These are phyloP conservation scores for Parotocinclus haroldoi DNA, from an alignment of 2,797 vertebrate species.

Conservation along the genomic window DNA sequence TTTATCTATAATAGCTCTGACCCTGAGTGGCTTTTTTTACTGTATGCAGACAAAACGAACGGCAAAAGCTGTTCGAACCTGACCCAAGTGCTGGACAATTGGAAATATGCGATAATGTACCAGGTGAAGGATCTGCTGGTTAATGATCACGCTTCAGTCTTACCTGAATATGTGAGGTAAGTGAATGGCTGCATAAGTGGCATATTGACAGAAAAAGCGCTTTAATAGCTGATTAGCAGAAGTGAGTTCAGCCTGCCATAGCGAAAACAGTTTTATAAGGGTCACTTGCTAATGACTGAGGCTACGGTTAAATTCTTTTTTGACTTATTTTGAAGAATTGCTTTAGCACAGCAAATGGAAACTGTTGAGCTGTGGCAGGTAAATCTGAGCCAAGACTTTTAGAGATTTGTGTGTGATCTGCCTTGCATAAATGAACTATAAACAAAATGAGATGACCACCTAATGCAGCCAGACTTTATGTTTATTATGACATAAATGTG, in stretches of 20 bases:
- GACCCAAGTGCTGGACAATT: conserved; percentile 85
- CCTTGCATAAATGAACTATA: neutral
- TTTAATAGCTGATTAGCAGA: no score
- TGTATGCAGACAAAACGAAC: conserved; percentile 41
- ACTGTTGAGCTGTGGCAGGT: neutral
- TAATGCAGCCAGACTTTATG: no score
- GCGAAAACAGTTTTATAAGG: neutral
- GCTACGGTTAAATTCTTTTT: neutral
- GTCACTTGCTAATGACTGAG: conserved; percentile 7
- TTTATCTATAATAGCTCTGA: neutral
- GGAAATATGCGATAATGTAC: conserved; percentile 83
- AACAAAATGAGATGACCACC: no score
- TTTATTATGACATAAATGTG: neutral
- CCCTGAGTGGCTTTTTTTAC: neutral
- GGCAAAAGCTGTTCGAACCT: conserved; percentile 79
- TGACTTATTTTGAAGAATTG: conserved; percentile 10
- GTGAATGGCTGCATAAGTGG: conserved; percentile 26
- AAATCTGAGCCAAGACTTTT: neutral
- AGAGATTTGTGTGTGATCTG: neutral
- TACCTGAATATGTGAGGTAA: conserved; percentile 84
- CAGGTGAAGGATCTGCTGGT: conserved; percentile 82
- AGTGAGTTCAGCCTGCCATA: no score
- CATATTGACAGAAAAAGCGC: neutral
- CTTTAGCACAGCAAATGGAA: neutral
- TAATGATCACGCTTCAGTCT: conserved; percentile 76